phyloP scores from a whole-genome alignment of 2,888 invertebrate genomes.

The Tetanocera ferruginea region DNA sequence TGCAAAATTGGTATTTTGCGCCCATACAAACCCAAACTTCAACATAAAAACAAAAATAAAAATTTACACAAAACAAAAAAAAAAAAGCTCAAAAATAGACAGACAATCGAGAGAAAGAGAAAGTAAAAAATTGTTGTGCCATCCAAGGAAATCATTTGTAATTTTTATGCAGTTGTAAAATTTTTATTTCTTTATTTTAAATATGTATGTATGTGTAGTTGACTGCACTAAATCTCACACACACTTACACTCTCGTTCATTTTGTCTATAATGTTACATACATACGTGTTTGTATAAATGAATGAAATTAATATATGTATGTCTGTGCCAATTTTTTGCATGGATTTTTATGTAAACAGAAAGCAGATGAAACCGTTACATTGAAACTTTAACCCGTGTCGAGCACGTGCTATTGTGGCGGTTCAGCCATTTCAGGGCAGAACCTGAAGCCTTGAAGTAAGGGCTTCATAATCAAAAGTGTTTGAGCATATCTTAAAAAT shows the following conservation, averaged over 20 bases:
- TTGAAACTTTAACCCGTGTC: not conserved
- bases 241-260: not conserved
- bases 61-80: not conserved
- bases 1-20: constrained; percentile 4
- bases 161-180: constrained; percentile 58
- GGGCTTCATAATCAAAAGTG: not conserved
- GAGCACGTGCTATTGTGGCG: constrained; percentile 20
- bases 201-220: not conserved
- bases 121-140: constrained; percentile 58
- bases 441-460: not conserved
- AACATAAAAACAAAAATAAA: not conserved
- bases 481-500: too few relatives aligned
- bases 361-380: not conserved
- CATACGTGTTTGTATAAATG: constrained; percentile 27
- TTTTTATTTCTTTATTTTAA: constrained; percentile 58
- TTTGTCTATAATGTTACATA: constrained; percentile 1
- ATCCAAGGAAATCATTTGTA: constrained; percentile 52
- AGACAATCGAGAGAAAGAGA: constrained; percentile 56
- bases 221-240: not conserved
- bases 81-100: constrained; percentile 20
- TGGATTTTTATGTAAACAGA: constrained; percentile 20
- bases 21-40: not conserved
- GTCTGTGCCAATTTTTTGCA: constrained; percentile 32
- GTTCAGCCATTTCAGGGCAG: not conserved
- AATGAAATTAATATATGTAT: constrained; percentile 34